These are phyloP conservation scores for Melanchra persicariae DNA, from an alignment of 2,888 invertebrate species.

Conservation along the genomic window DNA sequence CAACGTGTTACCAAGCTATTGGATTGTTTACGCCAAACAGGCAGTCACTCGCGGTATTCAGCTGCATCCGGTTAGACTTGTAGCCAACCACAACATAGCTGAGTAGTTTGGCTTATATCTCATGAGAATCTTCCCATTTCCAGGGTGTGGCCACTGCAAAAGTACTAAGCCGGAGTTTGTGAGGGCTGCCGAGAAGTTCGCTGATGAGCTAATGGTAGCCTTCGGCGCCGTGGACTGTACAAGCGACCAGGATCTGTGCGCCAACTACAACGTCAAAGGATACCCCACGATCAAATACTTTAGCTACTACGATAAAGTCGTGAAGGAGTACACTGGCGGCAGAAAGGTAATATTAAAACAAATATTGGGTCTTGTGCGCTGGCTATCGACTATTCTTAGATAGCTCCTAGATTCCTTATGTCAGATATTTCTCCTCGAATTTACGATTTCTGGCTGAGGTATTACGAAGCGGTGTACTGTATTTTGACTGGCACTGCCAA, in stretches of 20 bases:
- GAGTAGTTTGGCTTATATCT: no score
- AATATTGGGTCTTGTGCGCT: background rate
- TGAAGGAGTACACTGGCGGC: slow-evolving; percentile 93
- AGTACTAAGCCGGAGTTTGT: slow-evolving; percentile 94
- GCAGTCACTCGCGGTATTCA: no score
- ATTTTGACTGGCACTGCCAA: background rate
- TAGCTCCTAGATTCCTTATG: background rate
- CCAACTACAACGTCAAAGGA: slow-evolving; percentile 93
- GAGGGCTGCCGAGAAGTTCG: slow-evolving; percentile 93
- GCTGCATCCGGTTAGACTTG: no score
- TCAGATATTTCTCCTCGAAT: background rate
- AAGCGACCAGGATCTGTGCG: slow-evolving; percentile 92
- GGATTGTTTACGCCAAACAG: no score
- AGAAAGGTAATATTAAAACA: slow-evolving; percentile 90
- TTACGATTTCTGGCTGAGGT: background rate
- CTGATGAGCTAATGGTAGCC: slow-evolving; percentile 94
- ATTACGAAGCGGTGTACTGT: background rate
- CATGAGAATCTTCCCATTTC: slow-evolving; percentile 26
- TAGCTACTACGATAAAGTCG: slow-evolving; percentile 94
- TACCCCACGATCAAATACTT: slow-evolving; percentile 97
- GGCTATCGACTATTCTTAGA: background rate
- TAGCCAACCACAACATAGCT: no score
- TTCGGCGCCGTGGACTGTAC: slow-evolving; percentile 97
- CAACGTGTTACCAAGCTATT: no score
- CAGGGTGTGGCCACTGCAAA: slow-evolving; percentile 98